Evolutionary conservation across 2,113 vertebrate genomes (phyloP).

Genomic region (Platysteira castanea): DNA sequence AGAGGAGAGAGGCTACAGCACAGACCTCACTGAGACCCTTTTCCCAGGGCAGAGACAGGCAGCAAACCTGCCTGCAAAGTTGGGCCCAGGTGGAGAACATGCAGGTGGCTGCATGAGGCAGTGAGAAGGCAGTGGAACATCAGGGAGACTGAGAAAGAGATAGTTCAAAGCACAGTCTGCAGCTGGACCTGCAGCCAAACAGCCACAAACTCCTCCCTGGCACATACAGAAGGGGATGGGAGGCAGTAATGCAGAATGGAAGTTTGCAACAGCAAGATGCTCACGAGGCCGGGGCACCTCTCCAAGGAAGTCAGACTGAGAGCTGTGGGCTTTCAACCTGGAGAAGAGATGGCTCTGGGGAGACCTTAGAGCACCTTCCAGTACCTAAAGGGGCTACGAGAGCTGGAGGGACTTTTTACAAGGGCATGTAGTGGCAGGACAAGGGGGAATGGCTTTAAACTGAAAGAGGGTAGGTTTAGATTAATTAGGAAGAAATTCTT

Average conservation of each 20-base stretch:
- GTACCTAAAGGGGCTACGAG: accelerated
- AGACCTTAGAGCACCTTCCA: not conserved
- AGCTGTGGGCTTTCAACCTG: not conserved
- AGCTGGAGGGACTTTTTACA: not conserved
- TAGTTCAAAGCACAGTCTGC: not conserved
- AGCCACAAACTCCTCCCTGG: not conserved
- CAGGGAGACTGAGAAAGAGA: not conserved
- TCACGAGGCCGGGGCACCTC: not conserved
- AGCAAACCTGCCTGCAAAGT: not conserved
- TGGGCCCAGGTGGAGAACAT: not conserved
- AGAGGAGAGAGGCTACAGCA: not conserved
- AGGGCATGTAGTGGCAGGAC: not conserved
- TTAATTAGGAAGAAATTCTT: not conserved
- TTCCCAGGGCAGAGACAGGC: not conserved
- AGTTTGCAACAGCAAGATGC: not conserved
- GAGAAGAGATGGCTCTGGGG: not conserved
- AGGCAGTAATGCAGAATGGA: not conserved
- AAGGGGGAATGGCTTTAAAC: not conserved
- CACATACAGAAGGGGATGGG: not conserved
- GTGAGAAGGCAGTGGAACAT: not conserved
- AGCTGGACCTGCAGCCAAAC: not conserved
- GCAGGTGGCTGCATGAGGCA: too few species aligned
- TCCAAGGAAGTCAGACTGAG: too few species aligned
- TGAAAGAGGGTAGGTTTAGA: not conserved
- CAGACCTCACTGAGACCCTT: not conserved